phyloP scores from a whole-genome alignment of 2,888 invertebrate genomes.

The Rhaphigaster nebulosa region DNA sequence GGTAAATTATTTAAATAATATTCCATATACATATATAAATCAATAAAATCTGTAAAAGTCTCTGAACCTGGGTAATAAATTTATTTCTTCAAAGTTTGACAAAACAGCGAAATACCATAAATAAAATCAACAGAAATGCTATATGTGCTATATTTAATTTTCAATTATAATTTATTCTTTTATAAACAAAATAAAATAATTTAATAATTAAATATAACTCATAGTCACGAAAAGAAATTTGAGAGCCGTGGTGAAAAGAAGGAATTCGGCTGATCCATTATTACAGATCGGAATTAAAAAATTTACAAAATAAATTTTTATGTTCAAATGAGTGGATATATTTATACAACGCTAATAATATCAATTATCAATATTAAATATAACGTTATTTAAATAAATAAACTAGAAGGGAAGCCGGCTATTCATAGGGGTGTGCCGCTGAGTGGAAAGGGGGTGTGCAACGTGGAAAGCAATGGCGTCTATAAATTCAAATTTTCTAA shows the following conservation, averaged over 20 bases:
- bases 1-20: too few species aligned
- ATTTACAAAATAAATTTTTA: not conserved
- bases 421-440: not conserved
- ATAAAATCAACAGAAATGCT: too few species aligned
- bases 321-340: not conserved
- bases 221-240: not conserved
- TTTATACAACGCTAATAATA: not conserved
- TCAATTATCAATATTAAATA: not conserved
- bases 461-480: slow-evolving; percentile 33
- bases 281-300: not conserved
- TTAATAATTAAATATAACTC: too few species aligned
- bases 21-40: too few species aligned
- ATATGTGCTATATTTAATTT: not conserved
- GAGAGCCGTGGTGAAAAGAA: not conserved
- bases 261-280: not conserved
- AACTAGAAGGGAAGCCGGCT: not conserved
- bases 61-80: too few species aligned
- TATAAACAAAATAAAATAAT: too few species aligned
- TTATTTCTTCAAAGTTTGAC: too few species aligned
- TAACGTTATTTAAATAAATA: not conserved
- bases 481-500: not conserved
- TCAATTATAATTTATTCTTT: too few species aligned
- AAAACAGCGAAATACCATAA: too few species aligned
- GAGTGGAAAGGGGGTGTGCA: not conserved
- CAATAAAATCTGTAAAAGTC: too few species aligned